Evolutionary conservation across 2,113 vertebrate species (phyloP).

Genomic region (Lasiurus borealis): DNA sequence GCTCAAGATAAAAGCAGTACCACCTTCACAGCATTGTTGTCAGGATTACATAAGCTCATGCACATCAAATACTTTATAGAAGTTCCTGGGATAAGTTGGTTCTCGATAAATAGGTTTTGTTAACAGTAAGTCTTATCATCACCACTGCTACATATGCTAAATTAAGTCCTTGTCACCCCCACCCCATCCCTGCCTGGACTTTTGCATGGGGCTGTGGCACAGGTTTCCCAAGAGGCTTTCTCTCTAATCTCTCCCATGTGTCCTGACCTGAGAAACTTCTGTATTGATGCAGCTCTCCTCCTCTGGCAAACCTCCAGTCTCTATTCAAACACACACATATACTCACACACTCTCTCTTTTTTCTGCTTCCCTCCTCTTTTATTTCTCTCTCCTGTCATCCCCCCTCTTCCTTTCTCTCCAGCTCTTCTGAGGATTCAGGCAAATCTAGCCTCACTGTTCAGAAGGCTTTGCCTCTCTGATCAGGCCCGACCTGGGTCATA

Average conservation of each 20-base stretch:
- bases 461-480: constrained; percentile 71
- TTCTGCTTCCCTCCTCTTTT: not conserved
- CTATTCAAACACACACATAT: not conserved
- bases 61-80: not conserved
- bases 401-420: not conserved
- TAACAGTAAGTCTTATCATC: not conserved
- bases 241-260: not conserved
- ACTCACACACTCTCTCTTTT: not conserved
- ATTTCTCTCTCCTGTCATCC: not conserved
- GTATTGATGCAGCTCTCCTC: not conserved
- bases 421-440: constrained; percentile 21
- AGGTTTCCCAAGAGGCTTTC: not conserved
- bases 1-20: not conserved
- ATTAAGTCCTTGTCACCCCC: not conserved
- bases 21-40: not conserved
- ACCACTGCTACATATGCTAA: not conserved
- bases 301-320: not conserved
- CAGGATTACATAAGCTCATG: not conserved
- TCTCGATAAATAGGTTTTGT: not conserved
- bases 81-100: not conserved
- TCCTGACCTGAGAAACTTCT: not conserved
- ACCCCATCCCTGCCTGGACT: rapidly evolving
- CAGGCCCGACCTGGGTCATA: constrained; percentile 58
- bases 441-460: constrained; percentile 48
- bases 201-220: rapidly evolving